These are phyloP conservation scores for Cosmopolites sordidus DNA, from an alignment of 2,888 invertebrate genomes.

Conservation along the genomic window DNA sequence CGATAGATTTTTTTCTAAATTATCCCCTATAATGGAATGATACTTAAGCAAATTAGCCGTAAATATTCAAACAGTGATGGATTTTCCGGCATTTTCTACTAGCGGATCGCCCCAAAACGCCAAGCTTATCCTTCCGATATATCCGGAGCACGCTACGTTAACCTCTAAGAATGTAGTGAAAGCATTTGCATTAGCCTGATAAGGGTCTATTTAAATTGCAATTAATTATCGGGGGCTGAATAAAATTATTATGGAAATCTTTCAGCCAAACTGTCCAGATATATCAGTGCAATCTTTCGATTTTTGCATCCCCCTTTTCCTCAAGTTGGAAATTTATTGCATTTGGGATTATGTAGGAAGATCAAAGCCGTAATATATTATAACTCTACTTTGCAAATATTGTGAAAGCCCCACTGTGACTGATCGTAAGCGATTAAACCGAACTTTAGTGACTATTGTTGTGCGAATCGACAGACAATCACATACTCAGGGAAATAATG, in stretches of 20 bases:
- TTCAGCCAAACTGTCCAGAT: neutral
- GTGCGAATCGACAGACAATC: no score
- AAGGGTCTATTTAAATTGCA: constrained; percentile 20
- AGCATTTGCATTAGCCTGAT: constrained; percentile 22
- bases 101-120: constrained; percentile 15
- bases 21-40: neutral
- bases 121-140: constrained; percentile 2
- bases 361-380: no score
- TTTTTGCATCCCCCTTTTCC: no score
- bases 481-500: no score
- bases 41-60: constrained; percentile 17
- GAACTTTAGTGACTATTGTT: no score
- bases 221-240: constrained; percentile 13
- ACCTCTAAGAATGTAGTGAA: constrained; percentile 23
- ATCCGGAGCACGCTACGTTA: constrained; percentile 7
- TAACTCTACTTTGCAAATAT: no score
- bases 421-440: no score
- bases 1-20: no score
- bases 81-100: constrained; percentile 20
- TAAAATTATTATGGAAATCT: constrained; percentile 2
- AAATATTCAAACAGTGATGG: constrained; percentile 25
- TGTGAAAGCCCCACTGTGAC: no score
- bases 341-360: no score
- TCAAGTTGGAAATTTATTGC: no score
- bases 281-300: neutral